Percentiles rank a stretch among this genome's conserved stretches.
Evolutionary conservation across 2,888 invertebrate species (phyloP).

Genomic region (Bellardia pandia): DNA sequence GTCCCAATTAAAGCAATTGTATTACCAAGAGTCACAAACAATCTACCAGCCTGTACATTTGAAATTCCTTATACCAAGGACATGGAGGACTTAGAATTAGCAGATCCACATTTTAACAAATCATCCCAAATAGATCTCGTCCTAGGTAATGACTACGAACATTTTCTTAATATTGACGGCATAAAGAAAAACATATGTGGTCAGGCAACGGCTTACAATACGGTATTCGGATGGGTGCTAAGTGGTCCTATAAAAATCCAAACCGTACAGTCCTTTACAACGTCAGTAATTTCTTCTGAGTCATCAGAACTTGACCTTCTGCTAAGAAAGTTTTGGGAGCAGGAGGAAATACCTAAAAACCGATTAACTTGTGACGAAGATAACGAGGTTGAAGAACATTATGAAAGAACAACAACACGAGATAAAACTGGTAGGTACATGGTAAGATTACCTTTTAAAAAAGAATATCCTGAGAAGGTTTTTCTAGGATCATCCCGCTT

Average conservation of each 20-base stretch:
- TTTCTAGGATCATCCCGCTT: constrained; percentile 17
- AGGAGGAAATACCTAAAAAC: constrained; percentile 7
- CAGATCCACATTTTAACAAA: too few species aligned
- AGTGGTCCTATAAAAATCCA: constrained; percentile 2
- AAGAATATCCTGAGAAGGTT: neutral
- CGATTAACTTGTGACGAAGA: neutral
- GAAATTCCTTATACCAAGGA: neutral
- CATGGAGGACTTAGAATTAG: constrained; percentile 1
- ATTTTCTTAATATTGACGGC: constrained; percentile 10
- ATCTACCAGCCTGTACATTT: constrained; percentile 14
- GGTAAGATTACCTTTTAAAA: constrained; percentile 46
- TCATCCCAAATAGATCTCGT: constrained; percentile 17
- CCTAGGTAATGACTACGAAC: constrained; percentile 30
- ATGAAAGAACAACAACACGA: constrained; percentile 31
- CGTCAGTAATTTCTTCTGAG: neutral
- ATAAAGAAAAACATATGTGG: constrained; percentile 28
- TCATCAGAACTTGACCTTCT: neutral
- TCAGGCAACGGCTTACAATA: constrained; percentile 10
- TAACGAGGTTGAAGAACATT: constrained; percentile 38
- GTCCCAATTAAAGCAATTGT: constrained; percentile 33
- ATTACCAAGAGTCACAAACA: constrained; percentile 36
- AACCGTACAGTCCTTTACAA: neutral
- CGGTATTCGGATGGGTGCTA: constrained; percentile 28
- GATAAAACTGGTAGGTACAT: constrained; percentile 26
- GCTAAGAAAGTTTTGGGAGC: constrained; percentile 45